Conservation (phyloP, 2,113 vertebrate genomes). For the Theristicus caerulescens region DNA sequence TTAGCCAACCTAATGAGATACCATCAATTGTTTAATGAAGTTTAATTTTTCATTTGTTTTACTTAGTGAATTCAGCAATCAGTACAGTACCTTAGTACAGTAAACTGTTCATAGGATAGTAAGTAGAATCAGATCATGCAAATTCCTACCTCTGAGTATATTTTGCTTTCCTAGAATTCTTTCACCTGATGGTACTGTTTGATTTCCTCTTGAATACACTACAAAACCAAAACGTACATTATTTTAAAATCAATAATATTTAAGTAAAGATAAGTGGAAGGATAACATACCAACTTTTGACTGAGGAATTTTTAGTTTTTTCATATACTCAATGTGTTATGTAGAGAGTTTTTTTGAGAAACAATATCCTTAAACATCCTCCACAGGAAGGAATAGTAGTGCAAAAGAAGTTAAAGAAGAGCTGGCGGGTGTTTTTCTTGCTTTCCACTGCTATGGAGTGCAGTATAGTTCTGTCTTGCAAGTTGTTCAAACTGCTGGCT, state of each 20-base stretch:
- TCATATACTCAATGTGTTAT: not conserved
- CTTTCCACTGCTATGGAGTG: not conserved
- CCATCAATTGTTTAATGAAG: not conserved
- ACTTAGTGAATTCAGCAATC: constrained; percentile 9
- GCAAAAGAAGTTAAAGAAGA: not conserved
- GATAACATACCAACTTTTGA: not conserved
- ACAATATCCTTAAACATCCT: not conserved
- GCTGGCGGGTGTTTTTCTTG: not conserved
- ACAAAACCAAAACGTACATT: not conserved
- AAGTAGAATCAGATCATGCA: not conserved
- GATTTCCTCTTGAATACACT: not conserved
- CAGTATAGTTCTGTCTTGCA: not conserved
- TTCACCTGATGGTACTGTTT: not conserved
- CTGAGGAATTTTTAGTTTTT: not conserved
- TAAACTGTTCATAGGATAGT: not conserved
- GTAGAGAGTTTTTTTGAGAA: not conserved
- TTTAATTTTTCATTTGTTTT: not conserved
- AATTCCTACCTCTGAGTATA: not conserved
- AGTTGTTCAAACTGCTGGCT: not conserved
- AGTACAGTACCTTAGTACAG: not conserved
- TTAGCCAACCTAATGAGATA: not conserved
- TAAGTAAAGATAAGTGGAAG: not conserved
- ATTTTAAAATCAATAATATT: not conserved
- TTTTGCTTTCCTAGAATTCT: not conserved
- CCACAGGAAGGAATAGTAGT: not conserved